These are phyloP conservation scores for Conchocele bisecta DNA, from an alignment of 2,888 invertebrate genomes.

Conservation along the genomic window DNA sequence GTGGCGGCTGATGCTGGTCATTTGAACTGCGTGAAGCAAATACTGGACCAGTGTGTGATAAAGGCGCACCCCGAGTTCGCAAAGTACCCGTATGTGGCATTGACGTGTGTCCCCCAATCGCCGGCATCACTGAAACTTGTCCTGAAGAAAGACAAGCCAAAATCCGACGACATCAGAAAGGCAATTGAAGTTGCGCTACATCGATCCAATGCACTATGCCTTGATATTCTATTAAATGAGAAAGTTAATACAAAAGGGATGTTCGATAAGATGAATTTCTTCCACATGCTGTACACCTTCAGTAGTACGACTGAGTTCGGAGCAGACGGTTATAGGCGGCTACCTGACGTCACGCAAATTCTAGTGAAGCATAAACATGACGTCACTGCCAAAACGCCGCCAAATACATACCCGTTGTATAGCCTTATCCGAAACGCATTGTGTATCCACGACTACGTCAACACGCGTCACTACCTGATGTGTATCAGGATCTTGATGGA, in stretches of 20 bases:
- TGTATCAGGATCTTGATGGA: slow-evolving; percentile 66
- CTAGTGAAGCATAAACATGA: slow-evolving; percentile 70
- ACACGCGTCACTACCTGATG: slow-evolving; percentile 69
- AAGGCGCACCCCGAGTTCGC: slow-evolving; percentile 62
- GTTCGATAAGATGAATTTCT: slow-evolving; percentile 74
- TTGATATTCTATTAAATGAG: slow-evolving; percentile 68
- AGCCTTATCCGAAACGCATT: slow-evolving; percentile 72
- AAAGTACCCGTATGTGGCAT: slow-evolving; percentile 64
- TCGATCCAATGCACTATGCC: slow-evolving; percentile 66
- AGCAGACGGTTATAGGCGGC: slow-evolving; percentile 57
- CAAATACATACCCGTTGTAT: slow-evolving; percentile 76
- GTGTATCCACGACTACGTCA: slow-evolving; percentile 67
- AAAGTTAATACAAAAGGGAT: slow-evolving; percentile 61
- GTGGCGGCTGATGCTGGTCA: slow-evolving; percentile 70
- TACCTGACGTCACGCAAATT: slow-evolving; percentile 70
- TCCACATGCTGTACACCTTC: slow-evolving; percentile 74
- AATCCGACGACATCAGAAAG: slow-evolving; percentile 61
- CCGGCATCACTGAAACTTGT: slow-evolving; percentile 63
- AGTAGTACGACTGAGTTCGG: slow-evolving; percentile 58
- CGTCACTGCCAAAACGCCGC: slow-evolving; percentile 65
- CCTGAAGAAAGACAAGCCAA: slow-evolving; percentile 60
- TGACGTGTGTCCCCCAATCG: slow-evolving; percentile 70
- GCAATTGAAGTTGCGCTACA: slow-evolving; percentile 68
- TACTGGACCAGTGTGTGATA: slow-evolving; percentile 65
- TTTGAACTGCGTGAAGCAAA: slow-evolving; percentile 67